Percentiles rank a stretch among this genome's conserved stretches.
Evolutionary conservation across 2,113 vertebrate genomes (phyloP).

Genomic region (Baryphthengus martii): DNA sequence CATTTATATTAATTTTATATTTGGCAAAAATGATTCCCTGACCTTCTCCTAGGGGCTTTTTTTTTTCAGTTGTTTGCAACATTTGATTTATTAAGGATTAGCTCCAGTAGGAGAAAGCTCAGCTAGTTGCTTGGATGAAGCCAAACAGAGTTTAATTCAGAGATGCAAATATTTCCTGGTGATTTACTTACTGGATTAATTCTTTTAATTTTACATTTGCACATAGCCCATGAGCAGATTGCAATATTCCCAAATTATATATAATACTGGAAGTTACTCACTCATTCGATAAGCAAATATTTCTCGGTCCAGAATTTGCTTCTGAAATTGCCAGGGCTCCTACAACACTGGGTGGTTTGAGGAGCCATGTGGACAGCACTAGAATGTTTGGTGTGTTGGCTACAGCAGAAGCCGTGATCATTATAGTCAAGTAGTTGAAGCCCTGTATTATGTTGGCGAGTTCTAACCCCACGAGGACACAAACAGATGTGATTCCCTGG

Average conservation of each 20-base stretch:
- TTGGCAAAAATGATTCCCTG: conserved; percentile 3
- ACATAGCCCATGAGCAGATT: conserved; percentile 38
- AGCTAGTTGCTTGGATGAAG: conserved; percentile 32
- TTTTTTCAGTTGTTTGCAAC: conserved; percentile 31
- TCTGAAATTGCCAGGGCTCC: background rate
- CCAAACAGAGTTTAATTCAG: conserved; percentile 27
- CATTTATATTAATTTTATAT: conserved; percentile 12
- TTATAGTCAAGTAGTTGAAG: background rate
- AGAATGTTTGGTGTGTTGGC: background rate
- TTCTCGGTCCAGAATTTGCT: conserved; percentile 8
- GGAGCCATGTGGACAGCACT: background rate
- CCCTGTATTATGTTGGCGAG: background rate
- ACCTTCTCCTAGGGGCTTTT: conserved; percentile 8
- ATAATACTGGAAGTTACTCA: conserved; percentile 39
- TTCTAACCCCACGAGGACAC: background rate
- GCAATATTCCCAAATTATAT: conserved; percentile 22
- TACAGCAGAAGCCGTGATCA: background rate
- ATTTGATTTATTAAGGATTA: conserved; percentile 54
- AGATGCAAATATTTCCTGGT: conserved; percentile 13
- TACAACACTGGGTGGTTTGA: background rate
- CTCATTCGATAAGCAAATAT: conserved; percentile 24
- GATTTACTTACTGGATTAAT: conserved; percentile 19
- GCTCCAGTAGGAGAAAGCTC: conserved; percentile 16
- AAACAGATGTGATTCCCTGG: background rate
- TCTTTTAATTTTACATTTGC: conserved; percentile 57